Base-by-base conservation (phyloP, 2,113 vertebrate genomes). In the Pteropus alecto region DNA sequence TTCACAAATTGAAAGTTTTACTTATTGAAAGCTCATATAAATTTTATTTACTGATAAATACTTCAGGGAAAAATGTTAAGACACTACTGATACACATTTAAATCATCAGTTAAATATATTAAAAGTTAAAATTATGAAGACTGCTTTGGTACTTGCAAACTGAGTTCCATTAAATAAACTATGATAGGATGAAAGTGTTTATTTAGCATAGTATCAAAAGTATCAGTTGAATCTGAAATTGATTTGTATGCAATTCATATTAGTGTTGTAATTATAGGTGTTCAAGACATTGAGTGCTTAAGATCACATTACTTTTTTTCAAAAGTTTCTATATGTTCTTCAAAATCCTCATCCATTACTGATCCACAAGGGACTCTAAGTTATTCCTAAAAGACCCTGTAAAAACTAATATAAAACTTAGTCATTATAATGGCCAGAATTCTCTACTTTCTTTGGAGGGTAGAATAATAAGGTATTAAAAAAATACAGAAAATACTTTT, bases 301-400 rank as follows among this genome's bases (percentile, higher is more conserved):
- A 95, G 46, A 85, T 56, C 26, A 93, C 7, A 84, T 63, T 82
- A 76, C 68, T 87, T 61, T 96, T 96, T 94, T 74, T 77, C 56
- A 94, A 87, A 92, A 85, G 41, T 96, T 95, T 94, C 35, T 73
- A 4, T 43, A 81, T 81, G 22, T 95, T 94, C 63, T 90, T 84
- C 68, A 96, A 97, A 95, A 97, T 87, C 46, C 43, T 97, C 46
- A 82, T 89, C 73, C 46, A 87, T 74, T 93, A 93, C 24, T 71
- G 67, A 96, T 13, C 15, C 54, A 90, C 26, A 95, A 13, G 41
- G 68, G 48, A 86, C 83, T 94, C 35, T 95, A 92, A 94, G 38
- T 93, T 95, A 95, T 86, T 94, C 48, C 82, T 95, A 82, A 83
- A 97, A 91, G 54, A 93, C 6, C 16, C 14, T 70, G 4, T 87